phyloP scores from a whole-genome alignment of 2,888 invertebrate species.

The Tiliacea citrago region DNA sequence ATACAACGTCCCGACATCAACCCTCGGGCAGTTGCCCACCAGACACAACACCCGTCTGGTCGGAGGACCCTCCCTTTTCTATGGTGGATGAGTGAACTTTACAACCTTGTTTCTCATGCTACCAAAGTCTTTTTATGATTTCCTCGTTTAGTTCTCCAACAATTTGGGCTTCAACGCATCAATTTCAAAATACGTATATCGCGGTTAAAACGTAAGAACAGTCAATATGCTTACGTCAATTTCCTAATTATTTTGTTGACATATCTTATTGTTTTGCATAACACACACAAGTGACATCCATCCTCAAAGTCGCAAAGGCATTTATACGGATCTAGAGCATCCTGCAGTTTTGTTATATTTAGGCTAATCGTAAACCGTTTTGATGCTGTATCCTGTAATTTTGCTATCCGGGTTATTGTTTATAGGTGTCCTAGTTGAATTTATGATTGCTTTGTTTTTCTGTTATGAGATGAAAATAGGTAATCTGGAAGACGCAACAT shows the following conservation, averaged over 20 bases:
- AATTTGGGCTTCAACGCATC: neutral
- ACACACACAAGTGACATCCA: neutral
- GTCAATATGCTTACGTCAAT: slow-evolving; percentile 4
- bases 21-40: no score
- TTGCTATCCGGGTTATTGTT: slow-evolving; percentile 37
- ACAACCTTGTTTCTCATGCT: no score
- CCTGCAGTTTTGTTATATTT: slow-evolving; percentile 36
- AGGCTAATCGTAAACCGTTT: slow-evolving; percentile 40
- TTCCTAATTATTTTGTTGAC: slow-evolving; percentile 3
- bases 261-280: slow-evolving; percentile 18
- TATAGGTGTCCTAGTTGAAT: slow-evolving; percentile 39
- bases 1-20: no score
- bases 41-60: no score
- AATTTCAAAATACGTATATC: neutral
- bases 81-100: no score
- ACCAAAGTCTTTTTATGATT: no score
- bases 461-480: slow-evolving; percentile 12
- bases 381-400: slow-evolving; percentile 37
- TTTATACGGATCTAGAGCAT: slow-evolving; percentile 35
- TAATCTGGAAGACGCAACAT: slow-evolving; percentile 19
- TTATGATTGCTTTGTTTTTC: slow-evolving; percentile 24
- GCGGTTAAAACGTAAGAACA: neutral
- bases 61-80: no score
- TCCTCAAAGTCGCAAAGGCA: slow-evolving; percentile 5
- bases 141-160: neutral